These are phyloP conservation scores for Cremastobaeus sp. DNA, from an alignment of 2,888 invertebrate species.

Conservation along the genomic window DNA sequence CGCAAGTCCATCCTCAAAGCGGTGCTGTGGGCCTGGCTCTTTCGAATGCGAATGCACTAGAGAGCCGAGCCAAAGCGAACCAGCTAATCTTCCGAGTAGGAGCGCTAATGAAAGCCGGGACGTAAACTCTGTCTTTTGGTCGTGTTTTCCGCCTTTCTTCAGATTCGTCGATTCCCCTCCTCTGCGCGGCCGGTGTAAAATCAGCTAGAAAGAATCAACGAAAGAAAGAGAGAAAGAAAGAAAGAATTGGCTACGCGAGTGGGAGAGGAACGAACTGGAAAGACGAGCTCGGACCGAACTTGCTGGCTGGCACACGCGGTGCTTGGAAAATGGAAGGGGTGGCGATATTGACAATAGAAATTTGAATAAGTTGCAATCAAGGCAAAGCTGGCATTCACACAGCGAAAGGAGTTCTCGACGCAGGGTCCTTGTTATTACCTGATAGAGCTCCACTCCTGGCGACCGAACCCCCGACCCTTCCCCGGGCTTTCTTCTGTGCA, in stretches of 20 bases:
- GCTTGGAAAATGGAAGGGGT: conserved; percentile 40
- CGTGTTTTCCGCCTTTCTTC: conserved; percentile 33
- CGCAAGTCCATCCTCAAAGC: conserved; percentile 74
- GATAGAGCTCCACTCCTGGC: conserved; percentile 60
- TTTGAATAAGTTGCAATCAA: conserved; percentile 64
- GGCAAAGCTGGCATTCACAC: conserved; percentile 55
- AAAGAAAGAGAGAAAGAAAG: conserved; percentile 2
- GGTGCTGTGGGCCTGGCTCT: conserved; percentile 55
- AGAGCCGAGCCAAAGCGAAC: conserved; percentile 37
- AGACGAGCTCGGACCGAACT: conserved; percentile 41
- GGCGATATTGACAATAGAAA: conserved; percentile 57
- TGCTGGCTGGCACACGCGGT: conserved; percentile 33
- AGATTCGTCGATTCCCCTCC: conserved; percentile 9
- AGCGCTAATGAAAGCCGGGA: conserved; percentile 51
- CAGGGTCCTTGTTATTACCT: conserved; percentile 62
- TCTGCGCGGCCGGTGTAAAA: neutral
- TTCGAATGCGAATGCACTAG: conserved; percentile 26
- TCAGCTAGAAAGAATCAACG: neutral
- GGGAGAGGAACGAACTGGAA: conserved; percentile 22
- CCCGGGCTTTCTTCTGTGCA: conserved; percentile 43
- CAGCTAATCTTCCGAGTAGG: conserved; percentile 51
- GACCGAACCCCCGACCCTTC: conserved; percentile 30
- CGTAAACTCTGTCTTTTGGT: conserved; percentile 45
- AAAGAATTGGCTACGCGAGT: neutral
- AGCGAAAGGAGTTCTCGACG: conserved; percentile 55